phyloP scores from a whole-genome alignment of 2,797 vertebrate species.

The Squalus acanthias region DNA sequence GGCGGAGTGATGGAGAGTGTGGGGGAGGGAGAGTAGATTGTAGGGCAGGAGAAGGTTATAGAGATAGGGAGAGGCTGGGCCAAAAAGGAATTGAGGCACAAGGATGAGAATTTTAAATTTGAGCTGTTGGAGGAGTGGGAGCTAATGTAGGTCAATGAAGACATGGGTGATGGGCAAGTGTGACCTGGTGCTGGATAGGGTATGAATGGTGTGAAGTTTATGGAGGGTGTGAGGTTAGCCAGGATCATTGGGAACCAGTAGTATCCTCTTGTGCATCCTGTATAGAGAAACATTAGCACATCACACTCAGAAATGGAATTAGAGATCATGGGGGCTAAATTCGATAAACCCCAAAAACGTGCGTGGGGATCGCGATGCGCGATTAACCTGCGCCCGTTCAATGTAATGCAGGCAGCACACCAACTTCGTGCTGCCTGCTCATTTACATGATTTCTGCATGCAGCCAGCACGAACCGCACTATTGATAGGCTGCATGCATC shows the following conservation, averaged over 20 bases:
- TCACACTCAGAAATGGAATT: background rate
- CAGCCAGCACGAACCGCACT: too few species aligned
- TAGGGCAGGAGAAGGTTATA: background rate
- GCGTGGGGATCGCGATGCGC: too few species aligned
- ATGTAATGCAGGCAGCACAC: too few species aligned
- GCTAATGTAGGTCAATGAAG: background rate
- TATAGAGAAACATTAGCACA: background rate
- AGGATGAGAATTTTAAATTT: conserved; percentile 1
- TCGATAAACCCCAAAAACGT: too few species aligned
- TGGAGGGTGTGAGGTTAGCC: background rate
- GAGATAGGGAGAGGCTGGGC: too few species aligned
- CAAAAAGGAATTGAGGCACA: background rate
- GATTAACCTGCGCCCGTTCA: too few species aligned
- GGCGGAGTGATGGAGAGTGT: background rate
- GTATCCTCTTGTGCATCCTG: background rate
- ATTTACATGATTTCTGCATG: too few species aligned
- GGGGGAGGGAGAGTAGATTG: background rate
- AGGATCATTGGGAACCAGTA: background rate
- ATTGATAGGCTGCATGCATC: too few species aligned
- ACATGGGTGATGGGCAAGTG: background rate
- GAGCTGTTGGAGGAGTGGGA: background rate
- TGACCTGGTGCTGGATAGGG: background rate
- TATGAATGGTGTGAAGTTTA: background rate
- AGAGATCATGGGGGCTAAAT: background rate
- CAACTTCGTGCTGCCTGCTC: too few species aligned